Evolutionary conservation across 2,113 vertebrate genomes (phyloP), one percentile per base, ranked within the genome.

Genomic region (Anoura caudifer): DNA sequence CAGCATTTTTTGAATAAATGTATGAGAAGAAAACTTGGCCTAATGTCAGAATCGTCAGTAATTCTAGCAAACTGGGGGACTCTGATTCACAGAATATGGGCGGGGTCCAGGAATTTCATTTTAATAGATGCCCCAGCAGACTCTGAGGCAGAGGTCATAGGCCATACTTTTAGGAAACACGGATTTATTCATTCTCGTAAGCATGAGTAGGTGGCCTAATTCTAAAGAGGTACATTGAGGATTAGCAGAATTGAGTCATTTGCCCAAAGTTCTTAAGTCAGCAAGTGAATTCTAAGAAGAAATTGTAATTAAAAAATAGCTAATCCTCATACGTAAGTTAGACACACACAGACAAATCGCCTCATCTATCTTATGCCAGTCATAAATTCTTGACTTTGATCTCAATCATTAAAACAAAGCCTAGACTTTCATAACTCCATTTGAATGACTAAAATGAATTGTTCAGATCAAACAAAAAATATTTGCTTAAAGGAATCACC

Each of bases 361-460:
- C 36, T 47, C 33, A 67, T 61, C 69, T 72, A 33, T 91, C 63
- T 94, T 86, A 61, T 9, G 20, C 9, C 38, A 31, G 41, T 88
- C 43, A 41, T 87, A 63, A 87, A 83, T 70, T 67, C 73, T 41
- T 89, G 33, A 56, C 19, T 36, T 94, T 83, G 13, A 77, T 28
- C 17, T 85, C 76, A 61, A 17, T 87, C 81, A 84, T 73, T 59
- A 70, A 95, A 89, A 91, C 83, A 95, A 61, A 86, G 75, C 7
- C 56, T 81, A 87, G 56, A 87, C 17, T 87, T 94, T 52, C 31
- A 2, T 52, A 84, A 90, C 63, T 85, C 47, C 20, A 38, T 54
- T 52, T 45, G 31, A 95, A 87, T 82, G 76, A 79, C 82, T 65
- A 80, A 59, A 77, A 59, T 33, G 3, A 91, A 81, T 14, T 47